phyloP scores from a whole-genome alignment of 2,113 vertebrate genomes.

The Ailuropoda melanoleuca region DNA sequence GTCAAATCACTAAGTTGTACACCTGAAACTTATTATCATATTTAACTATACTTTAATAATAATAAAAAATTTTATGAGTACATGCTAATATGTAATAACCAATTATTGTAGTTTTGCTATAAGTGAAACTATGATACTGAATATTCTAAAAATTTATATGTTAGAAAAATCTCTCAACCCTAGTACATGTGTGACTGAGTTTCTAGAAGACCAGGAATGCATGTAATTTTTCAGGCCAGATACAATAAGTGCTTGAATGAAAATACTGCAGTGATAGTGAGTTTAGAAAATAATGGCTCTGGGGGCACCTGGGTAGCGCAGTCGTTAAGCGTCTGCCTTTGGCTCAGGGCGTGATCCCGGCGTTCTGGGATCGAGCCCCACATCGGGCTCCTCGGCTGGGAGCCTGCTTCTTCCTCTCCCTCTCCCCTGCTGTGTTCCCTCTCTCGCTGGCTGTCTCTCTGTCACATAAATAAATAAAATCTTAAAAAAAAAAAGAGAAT shows the following conservation, averaged over 20 bases:
- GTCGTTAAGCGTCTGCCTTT: no score
- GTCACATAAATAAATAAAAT: no score
- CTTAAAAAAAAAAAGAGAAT: no score
- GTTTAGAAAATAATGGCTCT: background rate
- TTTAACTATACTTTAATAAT: background rate
- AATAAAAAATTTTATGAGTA: background rate
- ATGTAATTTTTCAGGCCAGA: background rate
- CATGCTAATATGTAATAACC: background rate
- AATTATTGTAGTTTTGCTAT: background rate
- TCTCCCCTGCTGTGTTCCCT: no score
- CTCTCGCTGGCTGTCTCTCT: no score
- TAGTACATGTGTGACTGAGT: background rate
- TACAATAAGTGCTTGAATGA: background rate
- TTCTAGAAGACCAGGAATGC: background rate
- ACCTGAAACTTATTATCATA: background rate
- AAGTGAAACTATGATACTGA: background rate
- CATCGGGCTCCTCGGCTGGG: no score
- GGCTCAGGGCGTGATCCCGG: no score
- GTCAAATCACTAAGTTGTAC: background rate
- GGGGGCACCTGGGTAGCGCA: no score
- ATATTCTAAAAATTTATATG: background rate
- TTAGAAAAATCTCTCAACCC: background rate
- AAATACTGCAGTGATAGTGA: background rate
- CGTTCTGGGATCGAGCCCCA: no score
- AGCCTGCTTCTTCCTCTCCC: no score